Base-by-base conservation (phyloP, 2,113 vertebrate genomes). In the Mesocricetus auratus region DNA sequence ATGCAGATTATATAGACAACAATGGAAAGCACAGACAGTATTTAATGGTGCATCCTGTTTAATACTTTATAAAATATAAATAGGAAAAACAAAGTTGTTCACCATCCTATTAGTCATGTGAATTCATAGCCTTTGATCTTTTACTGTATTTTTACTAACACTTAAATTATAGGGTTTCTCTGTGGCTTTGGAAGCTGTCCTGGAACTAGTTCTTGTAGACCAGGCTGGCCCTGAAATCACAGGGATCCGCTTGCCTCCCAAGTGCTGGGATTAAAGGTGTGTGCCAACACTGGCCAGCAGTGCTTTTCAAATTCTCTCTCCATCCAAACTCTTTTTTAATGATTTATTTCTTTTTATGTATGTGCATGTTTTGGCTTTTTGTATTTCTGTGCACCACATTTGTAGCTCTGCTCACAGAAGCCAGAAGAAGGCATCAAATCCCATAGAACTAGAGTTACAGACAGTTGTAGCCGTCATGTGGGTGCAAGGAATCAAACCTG, bases 271-370 rank as follows among this genome's bases (percentile, higher is more conserved):
- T 56, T 56, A 56, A 56, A 56, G 12, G 53, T 56, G 53, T 56
- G 53, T 13, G 12, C 53, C 53, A 56, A 11, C 12, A 56, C 53
- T 56, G 53, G 53, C 11, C 53, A 56, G 53, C 10, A 45, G 58
- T 79, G 31, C 79, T 90, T 96, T 96, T 95, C 68, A 69, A 77
- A 89, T 86, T 89, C 50, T 74, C n/a, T 60, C 56, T 19, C 56
- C 7, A 53, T n/a, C 36, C 47, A 33, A 83, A 64, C 33, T 39
- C 36, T 36, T 33, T 26, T 29, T 56, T 33, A 81, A 56, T 24
- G 78, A 36, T 16, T 77, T 77, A 33, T 56, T 56, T 24, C 11
- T 24, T 81, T 82, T 58, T 58, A 81, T 58, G 53, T 58, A 12
- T 39, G 39, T 58, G 22, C 21, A 2, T 58, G 11, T 60, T 82